These are phyloP conservation scores for Eubasilissa splendida DNA, from an alignment of 2,888 invertebrate genomes.

Conservation along the genomic window DNA sequence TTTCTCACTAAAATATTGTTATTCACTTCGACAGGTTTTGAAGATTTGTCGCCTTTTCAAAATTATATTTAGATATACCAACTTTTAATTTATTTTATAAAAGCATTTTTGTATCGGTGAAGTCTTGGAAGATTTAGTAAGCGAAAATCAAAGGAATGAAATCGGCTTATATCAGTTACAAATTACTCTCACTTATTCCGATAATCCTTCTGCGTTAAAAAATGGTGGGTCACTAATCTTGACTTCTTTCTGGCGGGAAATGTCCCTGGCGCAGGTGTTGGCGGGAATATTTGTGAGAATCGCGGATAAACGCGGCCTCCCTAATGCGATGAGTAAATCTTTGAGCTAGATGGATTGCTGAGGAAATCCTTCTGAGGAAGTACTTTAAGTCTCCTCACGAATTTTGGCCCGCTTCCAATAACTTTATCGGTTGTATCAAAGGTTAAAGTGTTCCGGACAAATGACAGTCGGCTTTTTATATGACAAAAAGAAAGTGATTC, in stretches of 20 bases:
- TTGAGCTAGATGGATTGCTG: conserved; percentile 59
- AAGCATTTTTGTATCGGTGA: neutral
- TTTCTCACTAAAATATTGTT: too few relatives aligned
- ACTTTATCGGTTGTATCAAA: conserved; percentile 10
- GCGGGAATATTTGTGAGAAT: conserved; percentile 44
- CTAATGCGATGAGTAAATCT: conserved; percentile 58
- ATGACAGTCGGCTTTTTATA: too few relatives aligned
- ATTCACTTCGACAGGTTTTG: too few relatives aligned
- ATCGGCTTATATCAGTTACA: conserved; percentile 43
- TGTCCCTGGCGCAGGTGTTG: conserved; percentile 47
- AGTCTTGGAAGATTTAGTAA: neutral
- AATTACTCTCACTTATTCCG: conserved; percentile 40
- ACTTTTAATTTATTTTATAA: too few relatives aligned
- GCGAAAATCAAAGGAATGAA: neutral
- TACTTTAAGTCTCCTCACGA: conserved; percentile 4
- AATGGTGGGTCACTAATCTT: conserved; percentile 57
- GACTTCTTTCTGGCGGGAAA: conserved; percentile 42
- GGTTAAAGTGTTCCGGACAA: neutral
- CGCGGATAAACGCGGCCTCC: conserved; percentile 47
- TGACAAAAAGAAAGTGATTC: too few relatives aligned
- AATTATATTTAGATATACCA: too few relatives aligned
- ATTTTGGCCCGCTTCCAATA: conserved; percentile 35
- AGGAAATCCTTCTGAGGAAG: conserved; percentile 52
- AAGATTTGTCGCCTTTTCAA: too few relatives aligned
- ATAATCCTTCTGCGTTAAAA: conserved; percentile 54